phyloP scores from a whole-genome alignment of 2,113 vertebrate species.

The Lophura nycthemera region DNA sequence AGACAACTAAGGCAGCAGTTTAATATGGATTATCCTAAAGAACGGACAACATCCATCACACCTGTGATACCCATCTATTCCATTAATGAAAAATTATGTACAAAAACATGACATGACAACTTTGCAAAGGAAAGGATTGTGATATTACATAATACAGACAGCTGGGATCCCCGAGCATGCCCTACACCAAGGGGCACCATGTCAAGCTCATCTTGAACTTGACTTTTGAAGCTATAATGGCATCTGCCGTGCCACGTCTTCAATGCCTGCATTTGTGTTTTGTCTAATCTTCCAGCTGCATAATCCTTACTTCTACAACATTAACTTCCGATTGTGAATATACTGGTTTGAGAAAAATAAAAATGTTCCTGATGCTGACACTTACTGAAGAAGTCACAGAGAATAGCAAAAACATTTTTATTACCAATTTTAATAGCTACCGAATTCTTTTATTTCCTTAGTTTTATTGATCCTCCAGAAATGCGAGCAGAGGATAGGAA shows the following conservation, averaged over 20 bases:
- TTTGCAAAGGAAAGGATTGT: background rate
- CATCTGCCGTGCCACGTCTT: background rate
- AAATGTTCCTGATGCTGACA: background rate
- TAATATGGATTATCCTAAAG: background rate
- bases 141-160: background rate
- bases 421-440: background rate
- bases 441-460: background rate
- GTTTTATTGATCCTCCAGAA: background rate
- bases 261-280: background rate
- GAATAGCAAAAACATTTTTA: background rate
- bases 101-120: background rate
- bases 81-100: background rate
- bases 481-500: background rate
- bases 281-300: background rate
- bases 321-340: background rate
- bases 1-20: background rate
- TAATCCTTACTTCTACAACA: background rate
- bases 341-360: background rate
- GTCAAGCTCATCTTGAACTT: background rate
- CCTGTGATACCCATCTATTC: background rate
- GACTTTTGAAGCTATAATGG: background rate
- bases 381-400: background rate
- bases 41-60: background rate
- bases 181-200: background rate
- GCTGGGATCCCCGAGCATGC: accelerated